Evolutionary conservation across 2,888 invertebrate genomes (phyloP).

Genomic region (Linnaemya tessellans): DNA sequence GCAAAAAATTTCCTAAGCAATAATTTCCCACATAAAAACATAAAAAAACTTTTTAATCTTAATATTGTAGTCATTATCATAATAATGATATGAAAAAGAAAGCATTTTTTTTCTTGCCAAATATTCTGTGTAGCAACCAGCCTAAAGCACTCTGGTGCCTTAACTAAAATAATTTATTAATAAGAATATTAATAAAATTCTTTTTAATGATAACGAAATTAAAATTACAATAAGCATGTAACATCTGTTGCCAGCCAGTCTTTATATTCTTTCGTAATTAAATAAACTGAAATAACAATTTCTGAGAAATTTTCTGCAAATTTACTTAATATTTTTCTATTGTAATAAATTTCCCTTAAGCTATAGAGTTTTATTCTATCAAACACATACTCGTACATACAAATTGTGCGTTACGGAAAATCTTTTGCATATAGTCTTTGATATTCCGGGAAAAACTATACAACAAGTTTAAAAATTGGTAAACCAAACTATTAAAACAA

Average conservation of each 20-base stretch:
- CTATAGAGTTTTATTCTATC: slow-evolving; percentile 7
- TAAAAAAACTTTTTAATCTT: no score
- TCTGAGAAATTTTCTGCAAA: slow-evolving; percentile 15
- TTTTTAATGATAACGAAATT: slow-evolving; percentile 16
- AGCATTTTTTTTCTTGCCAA: neutral
- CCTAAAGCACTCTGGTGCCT: neutral
- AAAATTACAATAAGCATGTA: slow-evolving; percentile 29
- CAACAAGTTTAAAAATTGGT: slow-evolving; percentile 8
- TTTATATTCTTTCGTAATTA: slow-evolving; percentile 12
- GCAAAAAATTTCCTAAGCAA: no score
- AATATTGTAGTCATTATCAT: no score
- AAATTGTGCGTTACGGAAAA: neutral
- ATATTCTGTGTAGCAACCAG: neutral
- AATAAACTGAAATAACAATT: slow-evolving; percentile 30
- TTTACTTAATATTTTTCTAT: slow-evolving; percentile 42
- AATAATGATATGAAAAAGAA: no score
- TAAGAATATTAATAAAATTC: neutral
- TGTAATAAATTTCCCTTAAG: slow-evolving; percentile 49
- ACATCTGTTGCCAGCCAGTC: slow-evolving; percentile 37
- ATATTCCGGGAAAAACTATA: neutral
- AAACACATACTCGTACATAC: no score
- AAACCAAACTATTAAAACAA: slow-evolving; percentile 47
- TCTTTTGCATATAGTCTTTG: neutral
- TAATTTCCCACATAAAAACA: no score
- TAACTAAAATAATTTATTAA: slow-evolving; percentile 18